Evolutionary conservation across 2,888 invertebrate species (phyloP).

Genomic region (Dione juno): DNA sequence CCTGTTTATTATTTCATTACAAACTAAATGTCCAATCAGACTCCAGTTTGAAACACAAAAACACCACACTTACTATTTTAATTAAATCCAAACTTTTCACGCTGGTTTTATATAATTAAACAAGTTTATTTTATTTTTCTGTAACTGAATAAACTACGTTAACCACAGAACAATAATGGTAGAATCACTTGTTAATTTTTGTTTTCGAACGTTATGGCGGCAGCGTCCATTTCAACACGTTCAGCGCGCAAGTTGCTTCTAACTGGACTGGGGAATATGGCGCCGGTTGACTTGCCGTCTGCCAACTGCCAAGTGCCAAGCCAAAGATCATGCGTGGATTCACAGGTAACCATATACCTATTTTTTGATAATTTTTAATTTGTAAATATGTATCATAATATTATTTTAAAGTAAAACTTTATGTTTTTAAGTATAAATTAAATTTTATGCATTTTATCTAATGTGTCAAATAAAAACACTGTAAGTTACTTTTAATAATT

Average conservation of each 20-base stretch:
- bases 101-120: slow-evolving; percentile 2
- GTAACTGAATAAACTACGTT: slow-evolving; percentile 26
- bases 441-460: too few relatives aligned
- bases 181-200: slow-evolving; percentile 34
- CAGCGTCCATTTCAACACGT: slow-evolving; percentile 53
- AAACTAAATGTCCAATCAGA: slow-evolving; percentile 56
- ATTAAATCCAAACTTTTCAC: slow-evolving; percentile 41
- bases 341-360: slow-evolving; percentile 50
- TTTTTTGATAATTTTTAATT: too few relatives aligned
- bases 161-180: slow-evolving; percentile 27
- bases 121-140: slow-evolving; percentile 17
- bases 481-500: too few relatives aligned
- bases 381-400: too few relatives aligned
- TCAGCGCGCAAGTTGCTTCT: slow-evolving; percentile 52
- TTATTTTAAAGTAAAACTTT: too few relatives aligned
- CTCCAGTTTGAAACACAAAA: slow-evolving; percentile 59
- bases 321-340: slow-evolving; percentile 66
- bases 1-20: slow-evolving; percentile 32
- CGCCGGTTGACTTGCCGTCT: slow-evolving; percentile 53
- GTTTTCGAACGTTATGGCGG: slow-evolving; percentile 40
- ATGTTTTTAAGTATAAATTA: too few relatives aligned
- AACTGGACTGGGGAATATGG: slow-evolving; percentile 75
- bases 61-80: slow-evolving; percentile 43
- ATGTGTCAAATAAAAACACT: too few relatives aligned
- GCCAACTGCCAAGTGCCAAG: slow-evolving; percentile 53